A percentile compares a stretch with the other conserved stretches of the same genome.
phyloP scores from a whole-genome alignment of 2,888 invertebrate species.

The Xanthia togata region DNA sequence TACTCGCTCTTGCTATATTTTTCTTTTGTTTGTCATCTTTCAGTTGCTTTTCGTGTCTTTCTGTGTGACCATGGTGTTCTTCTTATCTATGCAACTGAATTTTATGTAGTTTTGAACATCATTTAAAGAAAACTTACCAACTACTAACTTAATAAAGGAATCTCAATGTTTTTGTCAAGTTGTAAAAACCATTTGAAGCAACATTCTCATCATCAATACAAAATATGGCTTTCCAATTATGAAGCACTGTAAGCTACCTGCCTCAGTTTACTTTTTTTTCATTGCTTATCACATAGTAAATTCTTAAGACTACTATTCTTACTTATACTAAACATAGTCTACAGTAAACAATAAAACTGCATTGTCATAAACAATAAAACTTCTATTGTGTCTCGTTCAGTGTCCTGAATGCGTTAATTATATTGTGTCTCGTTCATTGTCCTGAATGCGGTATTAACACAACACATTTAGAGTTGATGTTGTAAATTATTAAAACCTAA shows the following conservation, averaged over 20 bases:
- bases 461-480: background rate
- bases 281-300: background rate
- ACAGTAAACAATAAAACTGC: too few relatives aligned
- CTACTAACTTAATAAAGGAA: too few relatives aligned
- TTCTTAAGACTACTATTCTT: too few relatives aligned
- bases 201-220: background rate
- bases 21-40: background rate
- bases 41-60: background rate
- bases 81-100: background rate
- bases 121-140: too few relatives aligned
- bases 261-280: background rate
- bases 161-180: too few relatives aligned
- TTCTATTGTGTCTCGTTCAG: too few relatives aligned
- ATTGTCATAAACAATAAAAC: too few relatives aligned
- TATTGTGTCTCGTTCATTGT: too few relatives aligned
- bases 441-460: background rate
- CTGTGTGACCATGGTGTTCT: too few relatives aligned
- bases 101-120: background rate
- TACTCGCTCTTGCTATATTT: background rate
- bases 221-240: background rate
- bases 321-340: too few relatives aligned
- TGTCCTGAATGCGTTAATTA: too few relatives aligned
- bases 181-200: too few relatives aligned
- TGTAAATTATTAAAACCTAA: background rate
- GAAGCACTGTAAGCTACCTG: background rate